A percentile compares a stretch with the other conserved stretches of the same genome.
These are phyloP conservation scores for Dasypus novemcinctus DNA, from an alignment of 2,113 vertebrate species.

Conservation along the genomic window DNA sequence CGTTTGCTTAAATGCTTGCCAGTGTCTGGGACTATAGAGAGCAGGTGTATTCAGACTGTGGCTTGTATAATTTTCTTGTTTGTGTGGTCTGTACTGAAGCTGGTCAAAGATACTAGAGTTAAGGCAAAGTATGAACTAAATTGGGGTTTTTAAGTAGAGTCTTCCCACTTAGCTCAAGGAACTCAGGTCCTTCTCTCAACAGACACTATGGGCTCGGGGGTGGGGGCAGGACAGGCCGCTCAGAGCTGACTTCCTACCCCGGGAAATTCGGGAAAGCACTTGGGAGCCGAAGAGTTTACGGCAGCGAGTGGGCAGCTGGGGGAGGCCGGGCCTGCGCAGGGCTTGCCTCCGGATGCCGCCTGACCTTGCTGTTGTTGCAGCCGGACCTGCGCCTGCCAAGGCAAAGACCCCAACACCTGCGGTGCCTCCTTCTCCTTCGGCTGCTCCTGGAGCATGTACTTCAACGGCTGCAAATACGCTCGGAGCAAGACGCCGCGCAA, in stretches of 20 bases:
- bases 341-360: background rate
- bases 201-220: background rate
- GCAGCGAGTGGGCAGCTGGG: background rate
- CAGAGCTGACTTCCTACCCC: background rate
- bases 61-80: background rate
- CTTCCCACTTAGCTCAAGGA: background rate
- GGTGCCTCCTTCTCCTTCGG: slow-evolving; percentile 99
- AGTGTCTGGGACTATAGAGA: background rate
- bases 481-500: slow-evolving; percentile 97
- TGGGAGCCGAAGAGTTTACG: background rate
- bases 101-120: background rate
- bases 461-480: slow-evolving; percentile 98
- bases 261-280: background rate
- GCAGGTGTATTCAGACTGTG: background rate
- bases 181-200: background rate
- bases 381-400: slow-evolving; percentile 98
- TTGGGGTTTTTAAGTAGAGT: background rate
- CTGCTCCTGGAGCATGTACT: slow-evolving; percentile 99
- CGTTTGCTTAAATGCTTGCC: background rate
- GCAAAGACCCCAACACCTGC: slow-evolving; percentile 93
- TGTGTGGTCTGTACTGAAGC: background rate
- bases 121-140: background rate
- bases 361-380: slow-evolving; percentile 78
- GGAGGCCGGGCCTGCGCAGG: background rate
- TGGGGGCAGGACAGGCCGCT: background rate